Evolutionary conservation across 2,888 invertebrate genomes (phyloP).

Genomic region (Drosophila seclusa): DNA sequence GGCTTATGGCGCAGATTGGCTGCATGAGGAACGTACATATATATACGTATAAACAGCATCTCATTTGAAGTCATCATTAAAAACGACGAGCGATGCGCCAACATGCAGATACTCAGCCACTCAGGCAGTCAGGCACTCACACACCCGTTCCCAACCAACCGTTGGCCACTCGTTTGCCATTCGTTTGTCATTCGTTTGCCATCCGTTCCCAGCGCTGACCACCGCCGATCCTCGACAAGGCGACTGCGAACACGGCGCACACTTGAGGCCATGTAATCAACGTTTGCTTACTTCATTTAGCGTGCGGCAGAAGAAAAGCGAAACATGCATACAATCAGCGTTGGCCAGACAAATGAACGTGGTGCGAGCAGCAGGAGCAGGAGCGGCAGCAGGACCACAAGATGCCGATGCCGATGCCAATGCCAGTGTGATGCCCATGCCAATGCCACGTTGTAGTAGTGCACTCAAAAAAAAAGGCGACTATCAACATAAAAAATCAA

Average conservation of each 20-base stretch:
- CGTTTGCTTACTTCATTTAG: slow-evolving; percentile 81
- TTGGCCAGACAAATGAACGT: slow-evolving; percentile 63
- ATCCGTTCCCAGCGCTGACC: slow-evolving; percentile 26
- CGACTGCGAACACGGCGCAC: slow-evolving; percentile 68
- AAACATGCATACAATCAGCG: slow-evolving; percentile 80
- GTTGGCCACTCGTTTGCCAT: slow-evolving; percentile 6
- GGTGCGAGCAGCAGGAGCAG: slow-evolving; percentile 35
- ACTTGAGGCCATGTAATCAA: slow-evolving; percentile 81
- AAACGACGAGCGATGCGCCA: slow-evolving; percentile 68
- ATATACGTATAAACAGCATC: slow-evolving; percentile 59
- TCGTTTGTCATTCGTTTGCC: slow-evolving; percentile 3
- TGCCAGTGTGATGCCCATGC: slow-evolving; percentile 14
- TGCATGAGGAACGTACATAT: slow-evolving; percentile 34
- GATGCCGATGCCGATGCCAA: slow-evolving; percentile 34
- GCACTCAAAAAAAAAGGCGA: not conserved
- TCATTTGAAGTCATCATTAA: slow-evolving; percentile 82
- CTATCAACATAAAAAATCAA: no score
- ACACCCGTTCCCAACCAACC: slow-evolving; percentile 9
- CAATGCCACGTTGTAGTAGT: slow-evolving; percentile 3
- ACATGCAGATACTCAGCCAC: slow-evolving; percentile 56
- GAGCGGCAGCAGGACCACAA: slow-evolving; percentile 38
- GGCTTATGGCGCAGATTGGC: slow-evolving; percentile 62
- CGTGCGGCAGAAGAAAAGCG: slow-evolving; percentile 80
- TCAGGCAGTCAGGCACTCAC: not conserved
- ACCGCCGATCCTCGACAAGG: slow-evolving; percentile 32